phyloP scores from a whole-genome alignment of 1,140 invertebrate genomes.

The Heliconius hermathena region DNA sequence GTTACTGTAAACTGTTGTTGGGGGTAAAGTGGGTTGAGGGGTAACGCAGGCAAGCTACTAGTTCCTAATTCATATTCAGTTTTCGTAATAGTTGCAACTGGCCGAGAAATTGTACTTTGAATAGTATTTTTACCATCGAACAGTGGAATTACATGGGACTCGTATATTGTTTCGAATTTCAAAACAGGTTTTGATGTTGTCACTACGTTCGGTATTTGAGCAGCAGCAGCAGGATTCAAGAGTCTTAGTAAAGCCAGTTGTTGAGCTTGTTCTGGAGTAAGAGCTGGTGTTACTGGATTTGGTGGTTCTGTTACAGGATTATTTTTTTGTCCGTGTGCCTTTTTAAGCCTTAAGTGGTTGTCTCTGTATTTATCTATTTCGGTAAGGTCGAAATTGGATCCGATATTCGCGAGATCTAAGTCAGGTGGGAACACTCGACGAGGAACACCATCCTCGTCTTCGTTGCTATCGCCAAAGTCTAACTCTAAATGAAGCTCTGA shows the following conservation, averaged over 20 bases:
- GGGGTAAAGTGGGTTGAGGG: constrained; percentile 81
- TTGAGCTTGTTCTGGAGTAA: constrained; percentile 88
- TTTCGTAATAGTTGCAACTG: constrained; percentile 88
- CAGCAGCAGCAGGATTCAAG: constrained; percentile 86
- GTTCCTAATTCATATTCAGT: constrained; percentile 89
- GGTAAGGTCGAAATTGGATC: constrained; percentile 86
- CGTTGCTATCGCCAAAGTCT: constrained; percentile 91
- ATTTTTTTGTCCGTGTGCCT: constrained; percentile 81
- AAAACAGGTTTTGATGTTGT: constrained; percentile 89
- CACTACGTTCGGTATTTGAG: constrained; percentile 85
- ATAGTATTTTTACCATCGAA: constrained; percentile 88
- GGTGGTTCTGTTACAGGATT: constrained; percentile 78
- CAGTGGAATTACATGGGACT: constrained; percentile 90
- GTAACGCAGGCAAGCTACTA: constrained; percentile 84
- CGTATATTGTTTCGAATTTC: constrained; percentile 89
- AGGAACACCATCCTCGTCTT: constrained; percentile 85
- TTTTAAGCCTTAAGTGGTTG: constrained; percentile 82
- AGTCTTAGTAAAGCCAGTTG: constrained; percentile 87
- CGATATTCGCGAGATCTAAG: constrained; percentile 85
- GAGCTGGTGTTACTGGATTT: constrained; percentile 73
- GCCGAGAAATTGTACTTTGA: constrained; percentile 88
- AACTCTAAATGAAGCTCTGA: constrained; percentile 92
- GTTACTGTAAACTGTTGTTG: constrained; percentile 89
- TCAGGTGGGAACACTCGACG: constrained; percentile 84
- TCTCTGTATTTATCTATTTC: constrained; percentile 86